Evolutionary conservation across 2,888 invertebrate species (phyloP).

Genomic region (Ophioninae sp.): DNA sequence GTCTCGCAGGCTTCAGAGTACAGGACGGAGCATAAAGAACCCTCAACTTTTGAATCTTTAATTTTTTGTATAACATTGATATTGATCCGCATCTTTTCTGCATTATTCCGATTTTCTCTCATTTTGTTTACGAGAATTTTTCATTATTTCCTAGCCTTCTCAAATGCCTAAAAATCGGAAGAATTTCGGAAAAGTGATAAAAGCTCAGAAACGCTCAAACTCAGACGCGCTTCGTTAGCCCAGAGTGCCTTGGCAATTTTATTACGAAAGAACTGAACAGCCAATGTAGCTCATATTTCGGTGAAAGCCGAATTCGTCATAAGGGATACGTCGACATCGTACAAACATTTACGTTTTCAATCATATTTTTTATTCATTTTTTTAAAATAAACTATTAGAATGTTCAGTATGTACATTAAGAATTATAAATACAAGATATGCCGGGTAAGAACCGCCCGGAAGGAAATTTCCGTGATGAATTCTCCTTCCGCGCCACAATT

Average conservation of each 20-base stretch:
- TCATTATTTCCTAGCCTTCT: no score
- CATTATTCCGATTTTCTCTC: no score
- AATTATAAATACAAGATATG: conserved; percentile 74
- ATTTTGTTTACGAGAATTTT: no score
- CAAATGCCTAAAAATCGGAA: no score
- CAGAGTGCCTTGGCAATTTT: no score
- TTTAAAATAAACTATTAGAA: conserved; percentile 72
- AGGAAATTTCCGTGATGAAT: conserved; percentile 44
- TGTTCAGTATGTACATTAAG: conserved; percentile 70
- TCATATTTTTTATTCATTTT: conserved; percentile 37
- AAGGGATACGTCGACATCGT: conserved; percentile 29
- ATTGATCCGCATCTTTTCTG: background rate
- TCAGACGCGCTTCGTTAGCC: no score
- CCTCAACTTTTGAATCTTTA: conserved; percentile 1
- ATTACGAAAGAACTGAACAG: no score
- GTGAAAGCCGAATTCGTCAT: conserved; percentile 42
- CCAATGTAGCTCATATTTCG: background rate
- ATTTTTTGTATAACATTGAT: background rate
- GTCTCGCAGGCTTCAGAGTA: no score
- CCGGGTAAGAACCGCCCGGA: conserved; percentile 59
- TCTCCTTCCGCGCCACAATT: background rate
- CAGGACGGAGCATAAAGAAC: background rate
- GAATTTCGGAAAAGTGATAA: no score
- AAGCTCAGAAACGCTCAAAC: no score
- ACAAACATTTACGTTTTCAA: conserved; percentile 35